Conservation (phyloP, 1,140 invertebrate genomes). For the Radopholus similis region DNA sequence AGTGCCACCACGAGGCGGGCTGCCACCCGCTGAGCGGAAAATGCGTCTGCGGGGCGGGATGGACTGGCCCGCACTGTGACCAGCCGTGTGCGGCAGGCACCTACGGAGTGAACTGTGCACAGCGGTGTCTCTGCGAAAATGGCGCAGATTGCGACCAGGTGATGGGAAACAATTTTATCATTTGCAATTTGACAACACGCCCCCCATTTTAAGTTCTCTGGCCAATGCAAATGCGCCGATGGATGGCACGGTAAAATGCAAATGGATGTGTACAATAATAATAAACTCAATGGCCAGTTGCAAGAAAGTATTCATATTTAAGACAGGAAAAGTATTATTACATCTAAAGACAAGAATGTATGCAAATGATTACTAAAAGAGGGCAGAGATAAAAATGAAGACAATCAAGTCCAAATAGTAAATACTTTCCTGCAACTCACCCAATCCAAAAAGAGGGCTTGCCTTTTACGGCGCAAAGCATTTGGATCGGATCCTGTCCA, state of each 20-base stretch:
- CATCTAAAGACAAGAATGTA: too few relatives aligned
- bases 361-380: too few relatives aligned
- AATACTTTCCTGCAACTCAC: too few relatives aligned
- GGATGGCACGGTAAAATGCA: constrained; percentile 76
- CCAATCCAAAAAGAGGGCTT: too few relatives aligned
- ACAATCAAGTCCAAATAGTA: too few relatives aligned
- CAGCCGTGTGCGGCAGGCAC: constrained; percentile 55
- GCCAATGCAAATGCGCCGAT: constrained; percentile 78
- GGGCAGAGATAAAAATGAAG: too few relatives aligned
- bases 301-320: too few relatives aligned
- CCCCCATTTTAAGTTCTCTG: constrained; percentile 59
- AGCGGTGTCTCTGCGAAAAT: constrained; percentile 81
- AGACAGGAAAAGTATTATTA: constrained; percentile 42
- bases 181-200: constrained; percentile 66
- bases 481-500: too few relatives aligned
- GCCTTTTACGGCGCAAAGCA: too few relatives aligned
- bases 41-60: constrained; percentile 77
- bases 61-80: constrained; percentile 66
- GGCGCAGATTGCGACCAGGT: constrained; percentile 75
- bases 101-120: constrained; percentile 58
- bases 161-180: constrained; percentile 76
- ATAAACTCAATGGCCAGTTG: too few relatives aligned
- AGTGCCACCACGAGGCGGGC: constrained; percentile 80
- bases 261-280: too few relatives aligned
- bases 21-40: constrained; percentile 77